Evolutionary conservation across 2,113 vertebrate genomes (phyloP).

Genomic region (Narcine bancroftii): DNA sequence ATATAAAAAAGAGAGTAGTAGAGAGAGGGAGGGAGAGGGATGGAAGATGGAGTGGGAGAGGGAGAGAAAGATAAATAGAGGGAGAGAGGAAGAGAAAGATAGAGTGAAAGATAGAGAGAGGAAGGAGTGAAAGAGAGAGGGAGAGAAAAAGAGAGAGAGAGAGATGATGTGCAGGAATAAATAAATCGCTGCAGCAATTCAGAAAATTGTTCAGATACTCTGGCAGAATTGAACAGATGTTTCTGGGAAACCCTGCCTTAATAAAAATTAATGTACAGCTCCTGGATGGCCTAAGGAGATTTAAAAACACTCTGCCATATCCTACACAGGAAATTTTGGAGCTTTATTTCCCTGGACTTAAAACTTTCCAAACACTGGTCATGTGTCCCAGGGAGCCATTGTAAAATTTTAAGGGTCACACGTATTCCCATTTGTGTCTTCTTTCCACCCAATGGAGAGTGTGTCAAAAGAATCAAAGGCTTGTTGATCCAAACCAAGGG

Average conservation of each 20-base stretch:
- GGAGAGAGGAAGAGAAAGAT: background rate
- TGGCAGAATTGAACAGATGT: constrained; percentile 25
- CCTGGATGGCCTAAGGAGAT: background rate
- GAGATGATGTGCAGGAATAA: background rate
- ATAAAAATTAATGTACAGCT: constrained; percentile 19
- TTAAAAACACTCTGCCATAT: background rate
- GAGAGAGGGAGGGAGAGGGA: too few species aligned
- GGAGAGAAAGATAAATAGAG: background rate
- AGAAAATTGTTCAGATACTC: constrained; percentile 22
- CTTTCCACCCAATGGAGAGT: background rate
- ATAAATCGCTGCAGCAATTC: background rate
- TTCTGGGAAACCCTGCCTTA: background rate
- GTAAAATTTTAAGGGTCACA: background rate
- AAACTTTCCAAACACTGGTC: background rate
- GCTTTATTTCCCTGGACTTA: background rate
- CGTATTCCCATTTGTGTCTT: background rate
- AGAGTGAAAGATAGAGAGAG: too few species aligned
- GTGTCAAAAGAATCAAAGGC: background rate
- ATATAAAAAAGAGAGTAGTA: background rate
- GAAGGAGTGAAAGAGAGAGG: background rate
- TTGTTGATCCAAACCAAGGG: too few species aligned
- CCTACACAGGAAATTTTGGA: background rate
- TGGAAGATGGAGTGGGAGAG: background rate
- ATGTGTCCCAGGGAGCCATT: background rate
- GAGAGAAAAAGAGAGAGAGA: background rate